phyloP scores from a whole-genome alignment of 2,888 invertebrate species.

The Mechanitis messenoides region DNA sequence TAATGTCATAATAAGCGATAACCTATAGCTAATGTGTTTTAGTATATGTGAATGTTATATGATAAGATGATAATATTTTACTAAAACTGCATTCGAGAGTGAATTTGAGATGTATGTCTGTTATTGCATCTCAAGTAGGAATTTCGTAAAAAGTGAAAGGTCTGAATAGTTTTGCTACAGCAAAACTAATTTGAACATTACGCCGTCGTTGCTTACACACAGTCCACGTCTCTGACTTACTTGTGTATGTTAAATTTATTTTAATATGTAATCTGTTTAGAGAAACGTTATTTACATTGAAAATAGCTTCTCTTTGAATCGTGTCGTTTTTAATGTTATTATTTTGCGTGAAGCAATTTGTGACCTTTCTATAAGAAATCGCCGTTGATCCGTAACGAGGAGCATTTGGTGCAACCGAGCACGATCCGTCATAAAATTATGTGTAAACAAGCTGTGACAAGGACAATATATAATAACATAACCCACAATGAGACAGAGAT shows the following conservation, averaged over 20 bases:
- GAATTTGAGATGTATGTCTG: too few relatives aligned
- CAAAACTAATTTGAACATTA: too few relatives aligned
- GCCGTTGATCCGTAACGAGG: conserved; percentile 33
- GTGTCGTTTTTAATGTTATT: conserved; percentile 5
- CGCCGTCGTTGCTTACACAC: too few relatives aligned
- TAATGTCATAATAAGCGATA: conserved; percentile 26
- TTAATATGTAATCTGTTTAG: too few relatives aligned
- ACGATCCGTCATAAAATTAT: conserved; percentile 31
- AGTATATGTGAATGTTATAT: not conserved
- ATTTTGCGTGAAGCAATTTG: conserved; percentile 37
- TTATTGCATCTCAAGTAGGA: too few relatives aligned
- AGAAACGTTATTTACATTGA: not conserved
- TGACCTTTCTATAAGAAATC: conserved; percentile 34
- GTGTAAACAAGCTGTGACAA: conserved; percentile 25
- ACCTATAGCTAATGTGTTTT: conserved; percentile 34
- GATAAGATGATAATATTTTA: too few relatives aligned
- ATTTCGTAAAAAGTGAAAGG: too few relatives aligned
- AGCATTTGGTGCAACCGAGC: conserved; percentile 25
- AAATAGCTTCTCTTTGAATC: not conserved
- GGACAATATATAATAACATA: conserved; percentile 9
- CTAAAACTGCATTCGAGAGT: too few relatives aligned
- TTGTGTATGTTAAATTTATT: too few relatives aligned
- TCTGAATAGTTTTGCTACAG: too few relatives aligned
- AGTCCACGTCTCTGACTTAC: too few relatives aligned
- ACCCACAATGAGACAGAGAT: too few relatives aligned